Base-by-base conservation (phyloP, 1,140 invertebrate genomes). In the Sminthurinus signatus region DNA sequence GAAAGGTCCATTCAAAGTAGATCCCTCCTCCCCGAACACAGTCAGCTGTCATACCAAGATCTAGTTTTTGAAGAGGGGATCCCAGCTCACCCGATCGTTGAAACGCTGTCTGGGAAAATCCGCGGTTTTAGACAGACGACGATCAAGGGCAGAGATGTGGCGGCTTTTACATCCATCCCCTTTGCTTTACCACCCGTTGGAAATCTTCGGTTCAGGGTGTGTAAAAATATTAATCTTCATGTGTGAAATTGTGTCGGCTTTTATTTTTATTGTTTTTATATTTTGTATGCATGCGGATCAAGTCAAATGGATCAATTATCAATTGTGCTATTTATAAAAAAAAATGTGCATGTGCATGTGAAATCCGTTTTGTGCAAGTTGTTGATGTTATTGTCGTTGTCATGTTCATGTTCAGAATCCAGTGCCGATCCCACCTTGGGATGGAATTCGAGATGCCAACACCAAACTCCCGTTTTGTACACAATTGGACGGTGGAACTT, bases 401-500 rank as follows among this genome's bases (percentile, higher is more conserved):
- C 5, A 15, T 36, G 15, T 8, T 15, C 5, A 36, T 36, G 32
- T 36, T 5, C 10, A 52, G 50, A 25, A 14, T 29, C 50, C 50
- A 52, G 50, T 52, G 8, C 50, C 50, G 2, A 29, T 52, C 10
- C 5, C 3, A 29, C 25, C n/a, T 21, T 67, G 69, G 69, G 21
- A 42, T 2, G 65, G 62, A 27, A 29, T 61, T 23, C 36, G 46
- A 4, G 29, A 52, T 32, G 62, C 65, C 4, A 44, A 56, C 17
- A 65, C 43, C 21, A 46, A 31, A 0, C 42, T 60, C 23, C 52
- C 62, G 12, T 32, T 36, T 19, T 65, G 62, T 57, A 19, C 62
- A 10, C 69, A 71, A 36, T 42, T 71, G 55, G 57, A 71, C 60
- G 50, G 50, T 10, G 14, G 19, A 0, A 50, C 48, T 29, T 42